A percentile compares a stretch with the other conserved stretches of the same genome.
Evolutionary conservation across 2,888 invertebrate species (phyloP).

Genomic region (Lasioglossum calceatum): DNA sequence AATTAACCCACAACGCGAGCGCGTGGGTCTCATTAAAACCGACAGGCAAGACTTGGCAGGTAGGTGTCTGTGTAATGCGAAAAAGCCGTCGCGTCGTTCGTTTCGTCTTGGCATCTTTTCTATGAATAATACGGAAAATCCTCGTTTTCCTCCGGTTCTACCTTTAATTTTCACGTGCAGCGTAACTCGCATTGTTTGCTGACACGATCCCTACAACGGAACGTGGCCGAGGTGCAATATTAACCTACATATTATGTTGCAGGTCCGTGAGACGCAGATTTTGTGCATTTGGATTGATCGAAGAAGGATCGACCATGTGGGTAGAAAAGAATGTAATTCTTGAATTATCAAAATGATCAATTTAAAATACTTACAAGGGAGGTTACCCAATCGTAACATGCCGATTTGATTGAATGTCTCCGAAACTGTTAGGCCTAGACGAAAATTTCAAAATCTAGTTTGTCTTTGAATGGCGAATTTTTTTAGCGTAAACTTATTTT

Average conservation of each 20-base stretch:
- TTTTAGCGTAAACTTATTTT: too few species aligned
- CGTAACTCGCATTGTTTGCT: constrained; percentile 8
- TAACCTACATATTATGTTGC: background rate
- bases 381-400: too few species aligned
- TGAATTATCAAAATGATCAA: too few species aligned
- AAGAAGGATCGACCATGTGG: too few species aligned
- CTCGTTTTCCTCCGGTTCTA: background rate
- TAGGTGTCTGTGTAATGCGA: constrained; percentile 48
- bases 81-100: constrained; percentile 20
- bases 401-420: too few species aligned
- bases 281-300: background rate
- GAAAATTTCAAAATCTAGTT: too few species aligned
- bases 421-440: too few species aligned
- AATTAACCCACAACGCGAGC: constrained; percentile 53
- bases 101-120: background rate
- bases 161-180: constrained; percentile 1
- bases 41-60: constrained; percentile 58
- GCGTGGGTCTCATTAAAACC: constrained; percentile 61
- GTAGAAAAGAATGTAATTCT: too few species aligned
- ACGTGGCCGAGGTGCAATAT: background rate
- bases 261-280: background rate
- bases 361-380: too few species aligned
- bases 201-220: background rate
- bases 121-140: background rate
- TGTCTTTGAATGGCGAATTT: too few species aligned